Percentiles rank a stretch among this genome's conserved stretches.
phyloP scores from a whole-genome alignment of 2,113 vertebrate genomes.

The Albula goreensis region DNA sequence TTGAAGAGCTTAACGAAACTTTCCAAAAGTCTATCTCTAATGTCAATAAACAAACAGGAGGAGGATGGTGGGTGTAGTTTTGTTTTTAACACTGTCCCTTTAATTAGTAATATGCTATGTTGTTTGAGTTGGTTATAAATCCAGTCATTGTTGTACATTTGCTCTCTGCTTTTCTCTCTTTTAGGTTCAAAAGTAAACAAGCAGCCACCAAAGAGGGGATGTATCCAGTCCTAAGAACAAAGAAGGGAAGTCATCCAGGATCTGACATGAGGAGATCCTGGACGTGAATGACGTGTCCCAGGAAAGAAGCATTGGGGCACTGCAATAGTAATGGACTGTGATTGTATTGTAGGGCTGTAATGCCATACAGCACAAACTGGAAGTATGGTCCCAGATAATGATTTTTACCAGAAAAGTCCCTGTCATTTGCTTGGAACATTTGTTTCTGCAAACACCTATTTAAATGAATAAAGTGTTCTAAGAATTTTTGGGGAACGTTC shows the following conservation, averaged over 20 bases:
- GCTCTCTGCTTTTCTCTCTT: not conserved
- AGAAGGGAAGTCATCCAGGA: not conserved
- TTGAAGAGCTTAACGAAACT: constrained; percentile 28
- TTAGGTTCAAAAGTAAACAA: constrained; percentile 15
- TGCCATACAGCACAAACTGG: not conserved
- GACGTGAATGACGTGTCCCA: not conserved
- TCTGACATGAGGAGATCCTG: not conserved
- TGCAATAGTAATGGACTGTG: not conserved
- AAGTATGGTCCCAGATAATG: not conserved
- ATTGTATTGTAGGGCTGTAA: not conserved
- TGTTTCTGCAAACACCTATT: too few relatives aligned
- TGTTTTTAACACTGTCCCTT: not conserved
- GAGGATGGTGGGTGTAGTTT: constrained; percentile 1
- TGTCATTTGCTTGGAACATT: too few relatives aligned
- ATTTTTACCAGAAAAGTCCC: too few relatives aligned
- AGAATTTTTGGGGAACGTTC: too few relatives aligned
- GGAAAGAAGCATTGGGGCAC: not conserved
- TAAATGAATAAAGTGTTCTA: too few relatives aligned
- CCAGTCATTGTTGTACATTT: not conserved
- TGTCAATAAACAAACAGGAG: constrained; percentile 39
- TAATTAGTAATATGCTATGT: not conserved
- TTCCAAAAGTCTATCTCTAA: constrained; percentile 19
- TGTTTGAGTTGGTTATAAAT: not conserved
- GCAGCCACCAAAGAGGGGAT: not conserved
- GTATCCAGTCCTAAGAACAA: constrained; percentile 33